phyloP scores from a whole-genome alignment of 2,888 invertebrate species.

The Stenichneumon culpator region DNA sequence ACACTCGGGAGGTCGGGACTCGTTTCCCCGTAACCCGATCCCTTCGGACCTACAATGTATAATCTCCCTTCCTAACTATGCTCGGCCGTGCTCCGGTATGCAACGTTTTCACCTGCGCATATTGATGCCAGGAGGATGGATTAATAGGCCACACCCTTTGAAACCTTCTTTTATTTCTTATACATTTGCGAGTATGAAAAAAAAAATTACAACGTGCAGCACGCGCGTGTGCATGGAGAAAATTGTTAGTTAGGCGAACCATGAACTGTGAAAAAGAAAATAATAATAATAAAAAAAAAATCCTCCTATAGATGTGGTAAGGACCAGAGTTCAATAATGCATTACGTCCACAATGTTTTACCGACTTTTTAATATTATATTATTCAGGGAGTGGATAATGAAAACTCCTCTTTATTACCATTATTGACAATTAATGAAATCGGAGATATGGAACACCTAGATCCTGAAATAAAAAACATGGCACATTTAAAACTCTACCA shows the following conservation, averaged over 20 bases:
- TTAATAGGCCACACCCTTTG: background rate
- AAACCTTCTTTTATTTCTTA: slow-evolving; percentile 12
- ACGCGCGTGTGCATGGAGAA: background rate
- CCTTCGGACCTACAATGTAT: slow-evolving; percentile 31
- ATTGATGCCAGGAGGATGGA: background rate
- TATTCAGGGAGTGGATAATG: background rate
- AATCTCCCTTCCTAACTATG: slow-evolving; percentile 25
- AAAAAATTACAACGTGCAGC: background rate
- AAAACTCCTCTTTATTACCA: background rate
- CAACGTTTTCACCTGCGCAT: slow-evolving; percentile 39
- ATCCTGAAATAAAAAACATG: background rate
- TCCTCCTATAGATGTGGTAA: too few relatives aligned
- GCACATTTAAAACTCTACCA: too few relatives aligned
- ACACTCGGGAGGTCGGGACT: slow-evolving; percentile 33
- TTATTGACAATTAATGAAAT: background rate
- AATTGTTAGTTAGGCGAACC: background rate
- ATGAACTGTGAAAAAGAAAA: background rate
- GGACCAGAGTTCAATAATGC: too few relatives aligned
- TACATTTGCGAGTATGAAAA: background rate
- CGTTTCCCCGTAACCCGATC: slow-evolving; percentile 48
- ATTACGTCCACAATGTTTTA: too few relatives aligned
- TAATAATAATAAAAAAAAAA: background rate
- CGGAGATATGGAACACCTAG: background rate
- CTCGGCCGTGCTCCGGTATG: background rate
- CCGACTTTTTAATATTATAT: background rate